Conservation (phyloP, 2,797 vertebrate species). For the Sebastes baramenuke region DNA sequence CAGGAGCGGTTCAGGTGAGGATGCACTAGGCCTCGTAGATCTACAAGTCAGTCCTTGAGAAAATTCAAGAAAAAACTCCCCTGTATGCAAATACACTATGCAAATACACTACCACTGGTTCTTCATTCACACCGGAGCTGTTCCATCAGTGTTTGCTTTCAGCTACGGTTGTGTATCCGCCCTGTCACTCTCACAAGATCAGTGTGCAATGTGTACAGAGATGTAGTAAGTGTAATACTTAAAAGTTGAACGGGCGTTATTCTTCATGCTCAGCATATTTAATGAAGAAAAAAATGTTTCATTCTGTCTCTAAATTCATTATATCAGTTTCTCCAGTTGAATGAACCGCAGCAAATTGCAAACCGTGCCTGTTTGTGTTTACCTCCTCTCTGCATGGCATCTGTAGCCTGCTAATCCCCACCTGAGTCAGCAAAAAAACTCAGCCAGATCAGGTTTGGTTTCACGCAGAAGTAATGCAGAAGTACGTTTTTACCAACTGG, state of each 20-base stretch:
- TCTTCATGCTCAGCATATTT: slow-evolving; percentile 34
- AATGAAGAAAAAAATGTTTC: slow-evolving; percentile 16
- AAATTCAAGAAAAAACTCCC: neutral
- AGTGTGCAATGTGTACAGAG: slow-evolving; percentile 7
- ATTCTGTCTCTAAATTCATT: slow-evolving; percentile 39
- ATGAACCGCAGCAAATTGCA: slow-evolving; percentile 54
- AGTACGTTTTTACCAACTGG: neutral
- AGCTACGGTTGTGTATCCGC: slow-evolving; percentile 11
- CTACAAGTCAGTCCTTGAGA: neutral
- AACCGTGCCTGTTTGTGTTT: slow-evolving; percentile 45
- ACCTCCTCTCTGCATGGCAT: slow-evolving; percentile 23
- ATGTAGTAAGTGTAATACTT: slow-evolving; percentile 1
- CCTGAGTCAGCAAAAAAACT: slow-evolving; percentile 47
- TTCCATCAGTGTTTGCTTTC: slow-evolving; percentile 35
- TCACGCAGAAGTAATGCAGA: slow-evolving; percentile 13
- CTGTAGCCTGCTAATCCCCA: slow-evolving; percentile 25
- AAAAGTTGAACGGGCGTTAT: neutral
- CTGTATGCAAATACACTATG: slow-evolving; percentile 31
- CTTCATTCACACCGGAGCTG: slow-evolving; percentile 11
- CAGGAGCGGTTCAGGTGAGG: slow-evolving; percentile 91
- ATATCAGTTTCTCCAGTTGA: slow-evolving; percentile 50
- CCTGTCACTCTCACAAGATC: slow-evolving; percentile 1
- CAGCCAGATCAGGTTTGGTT: slow-evolving; percentile 31
- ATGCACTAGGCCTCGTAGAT: neutral
- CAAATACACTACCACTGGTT: slow-evolving; percentile 18